Conservation (phyloP, 2,113 vertebrate species). For the Erinaceus europaeus region DNA sequence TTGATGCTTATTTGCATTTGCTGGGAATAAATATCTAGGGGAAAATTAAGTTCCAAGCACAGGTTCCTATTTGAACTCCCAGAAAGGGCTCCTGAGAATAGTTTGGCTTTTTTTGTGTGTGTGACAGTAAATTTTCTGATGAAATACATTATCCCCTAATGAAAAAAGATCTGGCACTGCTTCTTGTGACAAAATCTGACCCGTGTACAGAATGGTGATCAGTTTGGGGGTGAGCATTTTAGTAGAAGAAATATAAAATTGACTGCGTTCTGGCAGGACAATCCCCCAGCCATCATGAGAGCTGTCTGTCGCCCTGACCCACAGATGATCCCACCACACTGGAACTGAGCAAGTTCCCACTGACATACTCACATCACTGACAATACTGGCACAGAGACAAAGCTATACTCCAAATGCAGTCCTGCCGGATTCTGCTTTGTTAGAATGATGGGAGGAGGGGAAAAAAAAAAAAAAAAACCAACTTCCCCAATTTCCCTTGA, state of each 20-base stretch:
- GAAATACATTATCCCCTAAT: slow-evolving; percentile 47
- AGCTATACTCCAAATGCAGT: not conserved
- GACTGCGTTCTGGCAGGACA: slow-evolving; percentile 18
- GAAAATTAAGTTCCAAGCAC: slow-evolving; percentile 64
- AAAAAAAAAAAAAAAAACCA: slow-evolving; percentile 6
- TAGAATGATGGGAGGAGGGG: not conserved
- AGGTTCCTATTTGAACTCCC: slow-evolving; percentile 46
- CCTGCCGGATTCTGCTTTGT: not conserved
- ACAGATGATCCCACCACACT: not conserved
- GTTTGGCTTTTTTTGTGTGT: slow-evolving; percentile 35
- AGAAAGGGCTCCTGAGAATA: slow-evolving; percentile 40
- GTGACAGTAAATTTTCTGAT: slow-evolving; percentile 55
- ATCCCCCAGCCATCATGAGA: not conserved
- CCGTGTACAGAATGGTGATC: not conserved
- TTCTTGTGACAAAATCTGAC: slow-evolving; percentile 36
- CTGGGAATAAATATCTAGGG: slow-evolving; percentile 42
- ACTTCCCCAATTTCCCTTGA: fast-evolving
- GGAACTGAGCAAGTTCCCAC: not conserved
- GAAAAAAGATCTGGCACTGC: slow-evolving; percentile 35
- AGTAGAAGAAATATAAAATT: slow-evolving; percentile 46
- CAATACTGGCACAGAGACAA: not conserved
- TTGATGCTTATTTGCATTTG: slow-evolving; percentile 41
- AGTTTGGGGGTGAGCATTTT: slow-evolving; percentile 55
- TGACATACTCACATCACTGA: not conserved
- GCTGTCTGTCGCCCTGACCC: not conserved